Percentiles rank a stretch among this genome's conserved stretches.
Evolutionary conservation across 2,797 vertebrate genomes (phyloP).

Genomic region (Mormyrus hasselquistii): DNA sequence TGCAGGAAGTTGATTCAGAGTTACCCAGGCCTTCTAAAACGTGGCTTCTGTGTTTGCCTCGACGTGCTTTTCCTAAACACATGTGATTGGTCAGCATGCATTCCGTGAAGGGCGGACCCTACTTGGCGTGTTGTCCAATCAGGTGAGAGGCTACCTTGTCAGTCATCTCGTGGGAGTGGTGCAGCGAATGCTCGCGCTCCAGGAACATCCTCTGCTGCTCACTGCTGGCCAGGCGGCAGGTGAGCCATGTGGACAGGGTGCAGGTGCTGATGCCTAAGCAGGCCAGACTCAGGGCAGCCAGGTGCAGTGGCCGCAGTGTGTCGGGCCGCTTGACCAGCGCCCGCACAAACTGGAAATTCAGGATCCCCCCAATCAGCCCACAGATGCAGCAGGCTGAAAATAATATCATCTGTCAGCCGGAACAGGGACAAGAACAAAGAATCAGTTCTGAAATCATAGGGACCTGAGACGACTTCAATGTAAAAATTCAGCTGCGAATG

Average conservation of each 20-base stretch:
- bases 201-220: slow-evolving; percentile 98
- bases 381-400: slow-evolving; percentile 98
- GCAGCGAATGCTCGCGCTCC: slow-evolving; percentile 92
- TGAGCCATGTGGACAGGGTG: slow-evolving; percentile 94
- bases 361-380: slow-evolving; percentile 92
- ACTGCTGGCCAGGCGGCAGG: slow-evolving; percentile 91
- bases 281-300: slow-evolving; percentile 89
- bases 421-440: not conserved
- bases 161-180: slow-evolving; percentile 96
- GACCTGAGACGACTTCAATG: not conserved
- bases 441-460: not conserved
- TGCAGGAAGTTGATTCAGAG: not conserved
- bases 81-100: not conserved
- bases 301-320: slow-evolving; percentile 74
- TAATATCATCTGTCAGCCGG: slow-evolving; percentile 82
- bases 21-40: not conserved
- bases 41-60: not conserved
- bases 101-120: not conserved
- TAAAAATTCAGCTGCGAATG: not conserved
- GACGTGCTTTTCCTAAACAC: not conserved
- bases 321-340: slow-evolving; percentile 80
- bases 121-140: not conserved
- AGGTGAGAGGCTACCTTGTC: slow-evolving; percentile 76
- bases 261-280: slow-evolving; percentile 90
- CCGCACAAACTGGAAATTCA: slow-evolving; percentile 96